Percentiles rank a stretch among this genome's conserved stretches.
These are phyloP conservation scores for Campoletis sonorensis DNA, from an alignment of 1,140 invertebrate species.

Conservation along the genomic window DNA sequence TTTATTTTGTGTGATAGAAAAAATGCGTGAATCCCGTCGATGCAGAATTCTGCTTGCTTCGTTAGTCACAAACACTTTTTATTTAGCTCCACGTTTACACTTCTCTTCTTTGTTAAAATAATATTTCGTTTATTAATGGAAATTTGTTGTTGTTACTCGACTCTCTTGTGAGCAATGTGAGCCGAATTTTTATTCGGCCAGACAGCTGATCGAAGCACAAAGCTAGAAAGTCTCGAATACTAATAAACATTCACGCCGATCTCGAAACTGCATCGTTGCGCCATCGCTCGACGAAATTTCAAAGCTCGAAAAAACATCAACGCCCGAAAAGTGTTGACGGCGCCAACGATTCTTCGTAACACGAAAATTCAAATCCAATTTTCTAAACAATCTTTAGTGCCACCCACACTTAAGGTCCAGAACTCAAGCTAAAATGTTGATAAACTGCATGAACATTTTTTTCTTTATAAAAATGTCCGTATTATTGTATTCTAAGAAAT, in stretches of 20 bases:
- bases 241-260: background rate
- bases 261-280: background rate
- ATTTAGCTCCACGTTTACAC: background rate
- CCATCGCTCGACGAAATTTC: background rate
- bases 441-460: too few species aligned
- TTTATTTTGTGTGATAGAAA: conserved; percentile 7
- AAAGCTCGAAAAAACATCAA: background rate
- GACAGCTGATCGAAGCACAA: conserved; percentile 1
- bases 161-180: too few species aligned
- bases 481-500: too few species aligned
- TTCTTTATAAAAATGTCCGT: too few species aligned
- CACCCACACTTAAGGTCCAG: too few species aligned
- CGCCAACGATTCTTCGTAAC: background rate
- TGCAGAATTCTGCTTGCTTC: background rate
- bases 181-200: conserved; percentile 2
- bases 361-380: too few species aligned
- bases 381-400: too few species aligned
- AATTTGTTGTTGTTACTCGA: background rate
- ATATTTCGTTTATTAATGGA: background rate
- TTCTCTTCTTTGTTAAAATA: background rate
- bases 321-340: background rate
- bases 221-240: background rate
- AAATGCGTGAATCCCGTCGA: background rate
- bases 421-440: too few species aligned
- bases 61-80: background rate